These are phyloP conservation scores for Gulo gulo DNA, from an alignment of 2,113 vertebrate species.

Conservation along the genomic window DNA sequence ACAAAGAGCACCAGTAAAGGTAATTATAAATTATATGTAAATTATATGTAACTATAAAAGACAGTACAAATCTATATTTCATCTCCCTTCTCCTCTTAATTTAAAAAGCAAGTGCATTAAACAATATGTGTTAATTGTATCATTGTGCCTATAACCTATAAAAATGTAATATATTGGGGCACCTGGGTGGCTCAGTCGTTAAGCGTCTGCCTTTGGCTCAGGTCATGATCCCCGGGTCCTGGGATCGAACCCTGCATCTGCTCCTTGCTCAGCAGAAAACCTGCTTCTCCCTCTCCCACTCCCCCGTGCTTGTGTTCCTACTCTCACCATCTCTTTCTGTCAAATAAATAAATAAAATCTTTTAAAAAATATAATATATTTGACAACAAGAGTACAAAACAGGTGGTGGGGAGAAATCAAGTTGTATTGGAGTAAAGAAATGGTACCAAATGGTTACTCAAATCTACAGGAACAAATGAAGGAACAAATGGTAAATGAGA, in stretches of 20 bases:
- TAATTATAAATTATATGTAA: not conserved
- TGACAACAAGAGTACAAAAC: not conserved
- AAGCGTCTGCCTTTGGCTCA: too few relatives aligned
- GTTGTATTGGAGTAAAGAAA: not conserved
- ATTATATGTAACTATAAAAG: not conserved
- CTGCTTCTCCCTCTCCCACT: too few relatives aligned
- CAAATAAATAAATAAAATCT: too few relatives aligned
- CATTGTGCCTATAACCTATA: not conserved
- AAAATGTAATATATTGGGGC: not conserved
- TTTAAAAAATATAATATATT: not conserved
- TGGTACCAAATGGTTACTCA: not conserved
- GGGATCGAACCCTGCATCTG: too few relatives aligned
- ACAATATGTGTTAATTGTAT: not conserved
- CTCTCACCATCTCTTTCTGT: too few relatives aligned
- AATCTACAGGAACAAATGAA: not conserved
- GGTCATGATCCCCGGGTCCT: too few relatives aligned
- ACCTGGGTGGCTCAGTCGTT: too few relatives aligned
- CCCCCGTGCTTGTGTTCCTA: too few relatives aligned
- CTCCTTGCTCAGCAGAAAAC: too few relatives aligned
- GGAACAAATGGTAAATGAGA: not conserved
- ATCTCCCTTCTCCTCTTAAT: not conserved
- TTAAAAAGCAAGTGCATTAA: not conserved
- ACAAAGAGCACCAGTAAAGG: not conserved
- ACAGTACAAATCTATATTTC: not conserved
- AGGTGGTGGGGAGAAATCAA: not conserved